Evolutionary conservation across 2,113 vertebrate genomes (phyloP).

Genomic region (Apodemus sylvaticus): DNA sequence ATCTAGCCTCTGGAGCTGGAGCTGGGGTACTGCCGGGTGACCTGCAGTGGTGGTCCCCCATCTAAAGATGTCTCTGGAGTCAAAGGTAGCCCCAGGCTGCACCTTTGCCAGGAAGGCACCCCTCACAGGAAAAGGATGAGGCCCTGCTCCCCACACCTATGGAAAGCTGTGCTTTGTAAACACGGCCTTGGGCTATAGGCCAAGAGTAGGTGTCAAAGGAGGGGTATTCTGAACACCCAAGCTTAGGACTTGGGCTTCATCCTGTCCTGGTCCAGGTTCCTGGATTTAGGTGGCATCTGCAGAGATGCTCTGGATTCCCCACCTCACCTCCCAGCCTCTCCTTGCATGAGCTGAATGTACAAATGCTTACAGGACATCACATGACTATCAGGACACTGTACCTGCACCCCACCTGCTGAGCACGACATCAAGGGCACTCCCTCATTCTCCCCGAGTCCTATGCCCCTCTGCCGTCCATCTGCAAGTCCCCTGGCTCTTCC

Average conservation of each 20-base stretch:
- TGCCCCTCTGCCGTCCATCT: not conserved
- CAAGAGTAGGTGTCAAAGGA: not conserved
- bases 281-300: not conserved
- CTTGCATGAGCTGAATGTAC: fast-evolving
- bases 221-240: too few species aligned
- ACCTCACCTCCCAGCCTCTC: too few species aligned
- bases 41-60: not conserved
- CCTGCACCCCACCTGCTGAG: too few species aligned
- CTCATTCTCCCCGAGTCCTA: too few species aligned
- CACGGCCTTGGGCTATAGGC: not conserved
- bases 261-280: not conserved
- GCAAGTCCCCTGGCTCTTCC: too few species aligned
- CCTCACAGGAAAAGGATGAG: too few species aligned
- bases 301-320: fast-evolving
- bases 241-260: not conserved
- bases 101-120: not conserved
- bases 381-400: not conserved
- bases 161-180: not conserved
- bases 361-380: not conserved
- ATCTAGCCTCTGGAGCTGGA: not conserved
- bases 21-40: not conserved
- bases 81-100: not conserved
- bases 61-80: not conserved
- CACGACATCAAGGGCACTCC: not conserved
- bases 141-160: fast-evolving